Conservation (phyloP, 1,140 invertebrate genomes). For the Colletes latitarsis region DNA sequence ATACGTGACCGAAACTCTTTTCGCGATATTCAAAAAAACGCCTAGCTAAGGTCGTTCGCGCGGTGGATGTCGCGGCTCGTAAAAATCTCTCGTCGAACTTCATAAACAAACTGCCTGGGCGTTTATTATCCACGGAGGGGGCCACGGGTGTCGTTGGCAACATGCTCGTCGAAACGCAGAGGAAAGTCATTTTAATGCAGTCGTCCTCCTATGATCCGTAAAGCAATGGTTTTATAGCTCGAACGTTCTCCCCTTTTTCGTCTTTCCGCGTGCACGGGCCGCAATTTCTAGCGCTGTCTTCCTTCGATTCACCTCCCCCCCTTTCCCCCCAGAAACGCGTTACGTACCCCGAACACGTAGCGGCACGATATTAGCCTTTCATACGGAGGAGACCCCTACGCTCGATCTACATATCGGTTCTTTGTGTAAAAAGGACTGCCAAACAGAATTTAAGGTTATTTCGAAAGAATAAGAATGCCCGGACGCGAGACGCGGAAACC, state of each 20-base stretch:
- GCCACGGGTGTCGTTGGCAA: slow-evolving; percentile 13
- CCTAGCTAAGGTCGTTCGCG: not conserved
- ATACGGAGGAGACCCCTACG: slow-evolving; percentile 67
- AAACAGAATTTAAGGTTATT: slow-evolving; percentile 80
- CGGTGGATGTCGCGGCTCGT: slow-evolving; percentile 4
- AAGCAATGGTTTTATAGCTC: slow-evolving; percentile 65
- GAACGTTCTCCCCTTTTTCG: slow-evolving; percentile 40
- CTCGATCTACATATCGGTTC: slow-evolving; percentile 76
- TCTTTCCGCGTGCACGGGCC: not conserved
- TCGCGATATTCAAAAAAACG: not conserved
- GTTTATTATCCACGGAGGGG: slow-evolving; percentile 23
- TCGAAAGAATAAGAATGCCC: slow-evolving; percentile 77
- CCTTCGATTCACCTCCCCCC: slow-evolving; percentile 4
- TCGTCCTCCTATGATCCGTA: slow-evolving; percentile 61
- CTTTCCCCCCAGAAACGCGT: slow-evolving; percentile 45
- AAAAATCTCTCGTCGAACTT: slow-evolving; percentile 29
- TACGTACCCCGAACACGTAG: slow-evolving; percentile 71
- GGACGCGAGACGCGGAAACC: slow-evolving; percentile 63
- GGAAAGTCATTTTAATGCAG: slow-evolving; percentile 57
- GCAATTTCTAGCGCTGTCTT: slow-evolving; percentile 27
- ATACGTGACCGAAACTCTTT: not conserved
- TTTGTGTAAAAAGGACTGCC: slow-evolving; percentile 78
- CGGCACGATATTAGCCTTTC: slow-evolving; percentile 76
- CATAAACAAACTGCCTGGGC: not conserved
- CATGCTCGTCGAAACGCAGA: not conserved